Evolutionary conservation across 2,797 vertebrate species (phyloP), one percentile per base, ranked within the genome.

Genomic region (Thripadectes ignobilis): DNA sequence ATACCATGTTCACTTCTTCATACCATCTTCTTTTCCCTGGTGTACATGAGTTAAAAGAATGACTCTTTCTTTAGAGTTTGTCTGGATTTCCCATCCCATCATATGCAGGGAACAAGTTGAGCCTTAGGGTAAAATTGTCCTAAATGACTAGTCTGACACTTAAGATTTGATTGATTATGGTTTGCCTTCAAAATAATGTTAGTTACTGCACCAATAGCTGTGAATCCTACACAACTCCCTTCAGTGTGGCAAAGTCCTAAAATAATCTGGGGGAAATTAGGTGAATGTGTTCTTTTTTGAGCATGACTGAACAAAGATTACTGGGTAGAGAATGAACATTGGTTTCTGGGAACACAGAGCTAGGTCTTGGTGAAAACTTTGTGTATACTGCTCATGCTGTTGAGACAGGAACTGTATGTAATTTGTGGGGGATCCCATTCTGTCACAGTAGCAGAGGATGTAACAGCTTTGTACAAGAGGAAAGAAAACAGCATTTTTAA

Each of bases 151-250:
- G 51, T 63, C 54, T 92, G 62, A 82, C 51, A 68, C 43, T 91
- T 88, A 74, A 55, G 2, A 2, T 93, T 82, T 91, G 62, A 62
- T 78, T 83, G 45, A 72, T 94, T 94, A 65, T 59, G 39, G 30
- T 77, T 91, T 96, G 82, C 88, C 75, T 68, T 77, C 89, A 94
- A 91, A 88, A 93, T 69, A 73, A 49, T 34, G 30, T 87, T 76
- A 78, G 26, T 36, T 78, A 62, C 51, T 80, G 32, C 59, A 72
- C 26, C 78, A 80, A 61, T 14, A 77, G 46, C 59, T 73, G 46
- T 51, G 43, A 76, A 81, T 52, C 39, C 51, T 58, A 57, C 18
- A 34, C 18, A 1, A 5, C 9, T 71, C 5, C 80, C 54, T 65
- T 89, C 52, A 46, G n/a, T 7, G 1, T 55, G 41, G 38, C 45